These are phyloP conservation scores for Perizoma flavofasciatum DNA, from an alignment of 2,888 invertebrate species.

Conservation along the genomic window DNA sequence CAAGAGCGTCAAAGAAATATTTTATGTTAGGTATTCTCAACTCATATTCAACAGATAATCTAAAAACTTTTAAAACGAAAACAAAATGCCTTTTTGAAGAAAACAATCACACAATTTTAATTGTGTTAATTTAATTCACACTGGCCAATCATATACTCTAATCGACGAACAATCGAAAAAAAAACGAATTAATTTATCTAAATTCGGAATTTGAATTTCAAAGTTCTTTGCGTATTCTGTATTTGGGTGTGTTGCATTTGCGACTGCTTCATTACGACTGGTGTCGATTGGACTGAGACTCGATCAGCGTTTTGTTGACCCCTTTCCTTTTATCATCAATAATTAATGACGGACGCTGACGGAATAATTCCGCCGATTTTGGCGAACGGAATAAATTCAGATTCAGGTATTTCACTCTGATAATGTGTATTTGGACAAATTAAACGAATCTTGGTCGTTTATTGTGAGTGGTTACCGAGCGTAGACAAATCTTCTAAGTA, in stretches of 20 bases:
- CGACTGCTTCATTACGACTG: constrained; percentile 63
- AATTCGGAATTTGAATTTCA: constrained; percentile 49
- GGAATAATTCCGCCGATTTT: constrained; percentile 44
- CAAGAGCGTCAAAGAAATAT: too few relatives aligned
- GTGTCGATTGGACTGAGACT: constrained; percentile 63
- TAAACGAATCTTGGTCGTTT: constrained; percentile 30
- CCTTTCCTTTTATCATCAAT: constrained; percentile 62
- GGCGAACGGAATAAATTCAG: constrained; percentile 28
- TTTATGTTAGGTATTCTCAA: too few relatives aligned
- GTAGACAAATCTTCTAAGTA: constrained; percentile 11
- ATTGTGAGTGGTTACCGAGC: not conserved
- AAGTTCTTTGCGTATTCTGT: constrained; percentile 46
- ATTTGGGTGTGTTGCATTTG: constrained; percentile 55
- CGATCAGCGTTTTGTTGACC: constrained; percentile 42
- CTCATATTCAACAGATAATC: too few relatives aligned
- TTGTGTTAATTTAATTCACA: constrained; percentile 29
- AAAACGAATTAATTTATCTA: constrained; percentile 24
- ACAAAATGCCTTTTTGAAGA: constrained; percentile 5
- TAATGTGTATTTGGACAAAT: constrained; percentile 44
- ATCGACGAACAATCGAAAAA: constrained; percentile 27
- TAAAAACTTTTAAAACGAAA: not conserved
- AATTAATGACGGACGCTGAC: constrained; percentile 56
- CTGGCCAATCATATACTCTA: constrained; percentile 28
- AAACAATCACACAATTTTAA: constrained; percentile 11
- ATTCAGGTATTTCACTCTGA: constrained; percentile 40